These are phyloP conservation scores for Kryptolebias marmoratus DNA, from an alignment of 2,113 vertebrate species.

Conservation along the genomic window DNA sequence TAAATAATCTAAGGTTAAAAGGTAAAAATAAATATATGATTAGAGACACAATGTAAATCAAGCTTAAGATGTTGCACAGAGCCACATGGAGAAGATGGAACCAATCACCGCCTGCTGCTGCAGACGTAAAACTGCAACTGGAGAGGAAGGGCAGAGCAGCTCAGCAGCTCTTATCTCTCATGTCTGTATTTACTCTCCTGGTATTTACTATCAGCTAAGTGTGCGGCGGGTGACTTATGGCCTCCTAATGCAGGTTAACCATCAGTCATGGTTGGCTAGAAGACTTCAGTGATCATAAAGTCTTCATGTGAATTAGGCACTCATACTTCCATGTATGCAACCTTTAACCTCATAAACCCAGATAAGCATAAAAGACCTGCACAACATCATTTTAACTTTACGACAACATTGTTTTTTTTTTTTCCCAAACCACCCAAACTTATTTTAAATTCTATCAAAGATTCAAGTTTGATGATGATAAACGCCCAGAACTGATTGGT, in stretches of 20 bases:
- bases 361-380: neutral
- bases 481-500: neutral
- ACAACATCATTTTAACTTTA: neutral
- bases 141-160: slow-evolving; percentile 33
- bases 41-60: slow-evolving; percentile 20
- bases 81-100: slow-evolving; percentile 26
- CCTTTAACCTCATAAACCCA: neutral
- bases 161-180: slow-evolving; percentile 55
- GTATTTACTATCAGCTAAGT: slow-evolving; percentile 64
- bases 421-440: neutral
- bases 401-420: neutral
- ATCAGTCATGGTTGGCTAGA: slow-evolving; percentile 53
- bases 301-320: slow-evolving; percentile 4
- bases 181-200: slow-evolving; percentile 58
- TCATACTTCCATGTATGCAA: neutral
- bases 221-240: slow-evolving; percentile 49
- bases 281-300: slow-evolving; percentile 42
- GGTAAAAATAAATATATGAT: slow-evolving; percentile 46
- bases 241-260: slow-evolving; percentile 47
- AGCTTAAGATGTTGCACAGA: slow-evolving; percentile 13
- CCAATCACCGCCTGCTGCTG: slow-evolving; percentile 35
- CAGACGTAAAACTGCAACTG: slow-evolving; percentile 37
- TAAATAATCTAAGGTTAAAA: slow-evolving; percentile 23
- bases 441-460: neutral
- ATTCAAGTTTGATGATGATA: neutral